A percentile compares a stretch with the other conserved stretches of the same genome.
phyloP scores from a whole-genome alignment of 2,113 vertebrate genomes.

The Diglossa brunneiventris region DNA sequence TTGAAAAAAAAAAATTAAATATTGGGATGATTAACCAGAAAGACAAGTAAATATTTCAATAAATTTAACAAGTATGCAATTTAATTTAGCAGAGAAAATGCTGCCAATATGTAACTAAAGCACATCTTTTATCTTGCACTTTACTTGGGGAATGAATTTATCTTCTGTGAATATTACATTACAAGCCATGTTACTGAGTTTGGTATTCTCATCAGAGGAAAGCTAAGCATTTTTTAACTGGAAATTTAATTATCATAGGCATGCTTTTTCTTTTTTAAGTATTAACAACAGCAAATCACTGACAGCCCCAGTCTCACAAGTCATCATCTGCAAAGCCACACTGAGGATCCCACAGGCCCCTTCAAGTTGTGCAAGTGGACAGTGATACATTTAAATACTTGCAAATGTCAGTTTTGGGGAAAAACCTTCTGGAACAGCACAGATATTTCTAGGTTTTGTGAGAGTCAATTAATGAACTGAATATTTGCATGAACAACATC shows the following conservation, averaged over 20 bases:
- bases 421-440: neutral
- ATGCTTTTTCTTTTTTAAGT: neutral
- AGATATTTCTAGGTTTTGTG: neutral
- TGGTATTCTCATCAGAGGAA: neutral
- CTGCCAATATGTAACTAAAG: neutral
- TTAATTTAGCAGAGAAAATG: neutral
- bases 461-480: neutral
- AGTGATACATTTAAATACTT: neutral
- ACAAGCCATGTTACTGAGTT: neutral
- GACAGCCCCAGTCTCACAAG: neutral
- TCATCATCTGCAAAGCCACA: neutral
- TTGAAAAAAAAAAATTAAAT: neutral
- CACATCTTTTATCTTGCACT: neutral
- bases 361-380: neutral
- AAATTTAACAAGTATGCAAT: neutral
- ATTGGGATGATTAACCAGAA: neutral
- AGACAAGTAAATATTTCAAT: neutral
- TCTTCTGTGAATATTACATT: neutral
- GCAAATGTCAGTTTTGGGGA: neutral
- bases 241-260: neutral
- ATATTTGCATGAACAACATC: neutral
- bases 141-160: neutral
- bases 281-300: neutral
- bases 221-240: neutral
- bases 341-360: neutral